These are phyloP conservation scores for Acanthococcus lagerstroemiae DNA, from an alignment of 2,888 invertebrate genomes.

Conservation along the genomic window DNA sequence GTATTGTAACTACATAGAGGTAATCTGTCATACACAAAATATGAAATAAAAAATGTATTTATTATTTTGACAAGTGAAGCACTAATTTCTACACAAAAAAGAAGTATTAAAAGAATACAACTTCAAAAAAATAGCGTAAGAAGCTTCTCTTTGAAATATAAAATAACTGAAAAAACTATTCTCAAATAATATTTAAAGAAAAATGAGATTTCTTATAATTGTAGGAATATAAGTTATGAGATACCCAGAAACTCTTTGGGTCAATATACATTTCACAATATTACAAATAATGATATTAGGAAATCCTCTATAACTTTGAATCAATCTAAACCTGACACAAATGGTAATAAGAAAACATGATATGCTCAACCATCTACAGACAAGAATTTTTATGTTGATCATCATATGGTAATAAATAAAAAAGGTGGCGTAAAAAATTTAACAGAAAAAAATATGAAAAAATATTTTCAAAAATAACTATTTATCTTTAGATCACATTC, in stretches of 20 bases:
- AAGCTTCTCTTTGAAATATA: too few species aligned
- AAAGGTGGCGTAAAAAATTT: not conserved
- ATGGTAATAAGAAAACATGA: constrained; percentile 1
- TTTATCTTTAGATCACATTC: not conserved
- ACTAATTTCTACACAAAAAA: too few species aligned
- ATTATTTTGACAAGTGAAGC: too few species aligned
- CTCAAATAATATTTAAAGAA: not conserved
- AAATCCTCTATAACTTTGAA: constrained; percentile 1
- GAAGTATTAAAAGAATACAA: too few species aligned
- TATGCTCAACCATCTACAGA: constrained; percentile 4
- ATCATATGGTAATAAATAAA: not conserved
- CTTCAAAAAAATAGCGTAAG: too few species aligned
- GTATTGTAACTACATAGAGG: too few species aligned
- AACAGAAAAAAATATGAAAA: not conserved
- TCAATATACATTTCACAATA: constrained; percentile 4
- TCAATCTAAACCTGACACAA: not conserved
- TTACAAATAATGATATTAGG: constrained; percentile 3
- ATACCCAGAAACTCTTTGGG: constrained; percentile 8
- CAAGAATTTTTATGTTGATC: constrained; percentile 1
- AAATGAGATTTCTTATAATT: not conserved
- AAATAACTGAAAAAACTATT: too few species aligned
- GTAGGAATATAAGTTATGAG: constrained; percentile 4
- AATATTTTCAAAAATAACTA: constrained; percentile 6
- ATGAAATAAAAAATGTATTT: too few species aligned
- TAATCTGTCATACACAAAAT: too few species aligned